A percentile compares a stretch with the other conserved stretches of the same genome.
These are phyloP conservation scores for Hemibagrus guttatus DNA, from an alignment of 2,797 vertebrate genomes.

Conservation along the genomic window DNA sequence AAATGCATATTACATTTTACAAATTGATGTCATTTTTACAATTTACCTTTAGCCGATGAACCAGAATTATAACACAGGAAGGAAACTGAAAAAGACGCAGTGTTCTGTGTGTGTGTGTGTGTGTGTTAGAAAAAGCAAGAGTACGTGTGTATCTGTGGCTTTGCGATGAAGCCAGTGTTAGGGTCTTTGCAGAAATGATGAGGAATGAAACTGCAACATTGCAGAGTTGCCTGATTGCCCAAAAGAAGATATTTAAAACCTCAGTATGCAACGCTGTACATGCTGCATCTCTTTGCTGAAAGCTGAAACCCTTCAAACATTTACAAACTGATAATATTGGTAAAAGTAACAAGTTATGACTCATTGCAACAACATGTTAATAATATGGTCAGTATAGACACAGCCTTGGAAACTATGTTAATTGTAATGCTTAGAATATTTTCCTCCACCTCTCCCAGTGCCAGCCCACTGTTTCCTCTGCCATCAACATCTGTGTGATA, in stretches of 20 bases:
- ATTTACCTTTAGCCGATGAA: not conserved
- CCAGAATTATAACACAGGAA: conserved; percentile 53
- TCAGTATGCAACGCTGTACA: not conserved
- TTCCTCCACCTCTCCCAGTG: conserved; percentile 26
- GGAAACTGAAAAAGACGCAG: conserved; percentile 44
- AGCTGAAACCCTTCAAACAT: not conserved
- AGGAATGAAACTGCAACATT: conserved; percentile 48
- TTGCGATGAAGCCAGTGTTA: conserved; percentile 30
- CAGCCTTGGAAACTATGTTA: conserved; percentile 46
- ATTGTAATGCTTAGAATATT: conserved; percentile 43
- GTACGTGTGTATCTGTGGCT: not conserved
- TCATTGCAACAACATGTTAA: conserved; percentile 5
- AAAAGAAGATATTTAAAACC: conserved; percentile 34
- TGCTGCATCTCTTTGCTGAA: not conserved
- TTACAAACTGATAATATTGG: not conserved
- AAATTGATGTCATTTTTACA: not conserved
- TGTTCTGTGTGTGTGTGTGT: conserved; percentile 5
- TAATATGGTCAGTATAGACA: conserved; percentile 25
- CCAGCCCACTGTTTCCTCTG: conserved; percentile 34
- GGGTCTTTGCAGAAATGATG: conserved; percentile 55
- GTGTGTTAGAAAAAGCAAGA: not conserved
- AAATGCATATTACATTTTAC: not conserved
- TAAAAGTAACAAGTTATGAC: conserved; percentile 5
- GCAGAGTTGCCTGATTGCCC: conserved; percentile 36
- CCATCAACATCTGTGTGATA: conserved; percentile 13